Evolutionary conservation across 2,888 invertebrate species (phyloP).

Genomic region (Caenorhabditis panamensis): DNA sequence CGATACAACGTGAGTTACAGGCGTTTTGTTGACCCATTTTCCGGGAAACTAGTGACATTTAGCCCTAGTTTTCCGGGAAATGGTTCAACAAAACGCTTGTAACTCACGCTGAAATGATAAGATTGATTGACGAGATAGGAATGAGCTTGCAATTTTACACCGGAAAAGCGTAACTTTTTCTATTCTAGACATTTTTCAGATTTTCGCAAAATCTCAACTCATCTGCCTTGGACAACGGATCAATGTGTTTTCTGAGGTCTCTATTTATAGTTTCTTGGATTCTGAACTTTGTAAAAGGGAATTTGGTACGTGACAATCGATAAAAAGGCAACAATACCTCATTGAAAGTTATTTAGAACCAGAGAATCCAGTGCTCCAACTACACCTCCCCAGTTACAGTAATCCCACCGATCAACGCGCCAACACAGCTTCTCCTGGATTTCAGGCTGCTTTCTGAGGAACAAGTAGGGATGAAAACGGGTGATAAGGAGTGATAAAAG

Average conservation of each 20-base stretch:
- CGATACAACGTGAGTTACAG: too few relatives aligned
- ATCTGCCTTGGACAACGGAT: too few relatives aligned
- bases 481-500: neutral
- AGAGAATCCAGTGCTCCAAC: constrained; percentile 52
- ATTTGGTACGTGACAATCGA: neutral
- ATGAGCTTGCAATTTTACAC: too few relatives aligned
- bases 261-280: neutral
- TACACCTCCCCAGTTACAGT: constrained; percentile 45
- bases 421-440: constrained; percentile 45
- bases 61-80: too few relatives aligned
- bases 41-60: too few relatives aligned
- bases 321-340: neutral
- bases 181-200: too few relatives aligned
- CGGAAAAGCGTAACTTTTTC: too few relatives aligned
- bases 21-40: too few relatives aligned
- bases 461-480: constrained; percentile 23
- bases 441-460: constrained; percentile 50
- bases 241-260: neutral
- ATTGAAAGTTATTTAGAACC: constrained; percentile 23
- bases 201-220: too few relatives aligned
- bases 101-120: too few relatives aligned
- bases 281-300: neutral
- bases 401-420: constrained; percentile 32
- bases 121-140: too few relatives aligned
- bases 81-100: too few relatives aligned